These are phyloP conservation scores for Cichladusa arquata DNA, from an alignment of 2,113 vertebrate species.

Conservation along the genomic window DNA sequence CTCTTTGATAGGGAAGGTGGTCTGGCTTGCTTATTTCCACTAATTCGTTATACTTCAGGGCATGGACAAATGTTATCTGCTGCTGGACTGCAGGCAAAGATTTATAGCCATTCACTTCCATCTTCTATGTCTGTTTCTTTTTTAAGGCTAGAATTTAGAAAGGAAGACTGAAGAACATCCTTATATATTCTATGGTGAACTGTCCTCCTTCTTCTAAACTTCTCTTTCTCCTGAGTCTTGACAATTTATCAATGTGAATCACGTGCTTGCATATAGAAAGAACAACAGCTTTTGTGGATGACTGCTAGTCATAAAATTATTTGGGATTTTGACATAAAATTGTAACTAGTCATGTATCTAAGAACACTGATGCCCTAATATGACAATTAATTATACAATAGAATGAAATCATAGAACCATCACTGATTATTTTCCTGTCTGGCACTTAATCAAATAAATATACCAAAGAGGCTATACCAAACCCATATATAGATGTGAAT, in stretches of 20 bases:
- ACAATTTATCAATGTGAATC: background rate
- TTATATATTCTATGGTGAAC: background rate
- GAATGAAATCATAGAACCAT: background rate
- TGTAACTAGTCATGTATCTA: background rate
- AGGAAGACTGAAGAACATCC: background rate
- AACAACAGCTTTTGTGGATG: background rate
- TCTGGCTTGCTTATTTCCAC: background rate
- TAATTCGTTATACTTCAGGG: background rate
- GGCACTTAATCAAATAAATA: background rate
- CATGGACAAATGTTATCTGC: background rate
- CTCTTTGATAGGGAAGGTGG: background rate
- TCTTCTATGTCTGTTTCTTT: background rate
- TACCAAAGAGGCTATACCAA: background rate
- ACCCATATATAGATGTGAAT: background rate
- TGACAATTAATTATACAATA: background rate
- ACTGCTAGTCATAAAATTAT: background rate
- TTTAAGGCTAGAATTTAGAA: background rate
- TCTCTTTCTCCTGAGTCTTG: background rate
- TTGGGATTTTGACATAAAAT: background rate
- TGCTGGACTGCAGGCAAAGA: background rate
- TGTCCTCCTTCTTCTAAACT: background rate
- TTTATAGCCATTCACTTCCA: background rate
- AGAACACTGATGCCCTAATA: background rate
- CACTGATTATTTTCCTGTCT: background rate
- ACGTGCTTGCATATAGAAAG: background rate